A percentile compares a stretch with the other conserved stretches of the same genome.
These are phyloP conservation scores for Cairina moschata DNA, from an alignment of 2,113 vertebrate species.

Conservation along the genomic window DNA sequence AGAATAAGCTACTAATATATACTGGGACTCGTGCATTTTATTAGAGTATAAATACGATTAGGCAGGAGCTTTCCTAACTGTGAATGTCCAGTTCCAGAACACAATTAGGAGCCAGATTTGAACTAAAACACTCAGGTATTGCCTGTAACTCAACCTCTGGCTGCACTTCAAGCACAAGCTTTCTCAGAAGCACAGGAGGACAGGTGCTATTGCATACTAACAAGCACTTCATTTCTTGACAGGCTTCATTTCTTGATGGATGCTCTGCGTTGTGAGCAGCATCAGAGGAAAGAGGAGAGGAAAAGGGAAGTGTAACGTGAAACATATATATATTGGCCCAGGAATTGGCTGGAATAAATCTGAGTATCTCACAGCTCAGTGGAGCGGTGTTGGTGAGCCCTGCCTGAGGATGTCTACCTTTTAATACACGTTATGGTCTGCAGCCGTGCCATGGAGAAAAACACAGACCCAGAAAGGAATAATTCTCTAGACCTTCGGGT, in stretches of 20 bases:
- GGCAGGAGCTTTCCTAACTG: background rate
- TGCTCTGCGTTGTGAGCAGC: background rate
- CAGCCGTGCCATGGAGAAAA: background rate
- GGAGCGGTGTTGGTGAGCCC: background rate
- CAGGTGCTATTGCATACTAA: background rate
- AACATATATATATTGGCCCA: background rate
- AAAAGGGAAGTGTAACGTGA: background rate
- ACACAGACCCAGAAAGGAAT: background rate
- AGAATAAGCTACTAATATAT: background rate
- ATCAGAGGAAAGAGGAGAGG: background rate
- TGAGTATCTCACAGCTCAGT: constrained; percentile 13
- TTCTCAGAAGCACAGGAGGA: constrained; percentile 26
- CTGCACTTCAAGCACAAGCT: constrained; percentile 2
- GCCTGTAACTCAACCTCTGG: constrained; percentile 1
- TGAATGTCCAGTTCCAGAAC: background rate
- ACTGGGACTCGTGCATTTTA: background rate
- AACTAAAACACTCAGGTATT: background rate
- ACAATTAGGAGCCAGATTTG: background rate
- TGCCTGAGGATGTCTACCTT: background rate
- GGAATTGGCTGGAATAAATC: constrained; percentile 26
- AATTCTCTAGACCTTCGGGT: background rate
- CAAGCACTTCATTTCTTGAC: background rate
- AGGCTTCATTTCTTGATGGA: background rate
- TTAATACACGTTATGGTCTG: background rate
- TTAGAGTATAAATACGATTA: background rate